Evolutionary conservation across 2,113 vertebrate species (phyloP).

Genomic region (Mobula birostris): DNA sequence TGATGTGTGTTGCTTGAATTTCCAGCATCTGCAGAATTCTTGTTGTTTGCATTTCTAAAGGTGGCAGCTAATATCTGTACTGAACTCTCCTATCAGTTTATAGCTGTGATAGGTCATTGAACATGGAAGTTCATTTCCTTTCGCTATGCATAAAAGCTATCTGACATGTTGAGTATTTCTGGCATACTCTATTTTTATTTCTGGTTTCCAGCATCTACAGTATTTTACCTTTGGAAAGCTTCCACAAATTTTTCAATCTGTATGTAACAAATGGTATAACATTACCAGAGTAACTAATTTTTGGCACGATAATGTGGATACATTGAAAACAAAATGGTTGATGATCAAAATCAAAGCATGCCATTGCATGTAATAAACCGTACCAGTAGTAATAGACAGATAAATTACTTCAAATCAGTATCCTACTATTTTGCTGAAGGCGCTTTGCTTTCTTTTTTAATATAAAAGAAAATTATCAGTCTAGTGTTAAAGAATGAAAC

Average conservation of each 20-base stretch:
- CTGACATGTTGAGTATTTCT: no score
- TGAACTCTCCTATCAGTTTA: background rate
- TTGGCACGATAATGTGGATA: background rate
- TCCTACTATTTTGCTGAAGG: background rate
- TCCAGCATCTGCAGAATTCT: no score
- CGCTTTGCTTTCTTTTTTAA: background rate
- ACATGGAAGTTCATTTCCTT: no score
- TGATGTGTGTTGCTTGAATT: no score
- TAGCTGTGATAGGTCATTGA: background rate
- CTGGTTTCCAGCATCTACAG: no score
- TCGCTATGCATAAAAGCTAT: no score
- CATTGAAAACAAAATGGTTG: constrained; percentile 17
- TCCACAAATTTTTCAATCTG: background rate
- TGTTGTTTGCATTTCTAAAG: no score
- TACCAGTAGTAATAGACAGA: background rate
- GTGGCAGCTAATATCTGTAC: background rate
- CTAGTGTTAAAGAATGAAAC: background rate
- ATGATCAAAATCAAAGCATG: background rate
- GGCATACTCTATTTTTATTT: no score
- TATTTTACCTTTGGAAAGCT: no score
- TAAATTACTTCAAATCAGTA: constrained; percentile 22
- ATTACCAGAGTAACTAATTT: background rate
- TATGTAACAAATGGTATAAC: background rate
- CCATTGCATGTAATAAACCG: background rate
- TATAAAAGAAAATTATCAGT: background rate